Evolutionary conservation across 2,113 vertebrate genomes (phyloP), one percentile per base, ranked within the genome.

Genomic region (Neopipo cinnamomea): DNA sequence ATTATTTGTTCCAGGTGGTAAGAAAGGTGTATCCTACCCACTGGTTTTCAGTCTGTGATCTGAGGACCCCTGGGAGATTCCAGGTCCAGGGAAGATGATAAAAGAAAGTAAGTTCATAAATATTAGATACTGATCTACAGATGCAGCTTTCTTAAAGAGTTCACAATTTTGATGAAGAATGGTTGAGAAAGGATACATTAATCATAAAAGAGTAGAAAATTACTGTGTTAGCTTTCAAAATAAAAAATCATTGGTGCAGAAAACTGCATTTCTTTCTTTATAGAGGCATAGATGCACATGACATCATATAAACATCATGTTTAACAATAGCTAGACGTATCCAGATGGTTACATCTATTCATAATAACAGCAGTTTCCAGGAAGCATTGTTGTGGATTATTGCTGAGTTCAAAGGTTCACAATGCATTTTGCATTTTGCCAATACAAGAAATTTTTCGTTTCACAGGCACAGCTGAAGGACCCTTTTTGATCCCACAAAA

Each of bases 341-440:
- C 87, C 84, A 92, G 81, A 91, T 87, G 91, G 81, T 67, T 91
- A 49, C 63, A 70, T 85, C 46, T 73, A 85, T 61, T 95, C 81
- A 73, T 61, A 92, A 73, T 33, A 95, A 33, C 20, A 82, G 49
- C 62, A 91, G 53, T 50, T 88, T 71, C 81, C 81, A 88, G 62
- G 74, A 91, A 95, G n/a, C 42, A 73, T 72, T 88, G 37, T 65
- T 89, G 63, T 70, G 58, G 44, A 75, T 92, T 89, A 70, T 85
- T 72, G 47, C 62, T 23, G 41, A 95, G 91, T 96, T 91, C 81
- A 96, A 85, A 79, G 31, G 46, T 94, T 96, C 87, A 88, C 24
- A 49, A n/a, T 8, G 25, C 28, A 0, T 76, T 94, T 79, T 47
- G 49, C 35, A 76, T 91, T 79, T 75, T 85, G 56, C 41, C 44